phyloP scores from a whole-genome alignment of 2,888 invertebrate genomes.

The Epinotia bilunana region DNA sequence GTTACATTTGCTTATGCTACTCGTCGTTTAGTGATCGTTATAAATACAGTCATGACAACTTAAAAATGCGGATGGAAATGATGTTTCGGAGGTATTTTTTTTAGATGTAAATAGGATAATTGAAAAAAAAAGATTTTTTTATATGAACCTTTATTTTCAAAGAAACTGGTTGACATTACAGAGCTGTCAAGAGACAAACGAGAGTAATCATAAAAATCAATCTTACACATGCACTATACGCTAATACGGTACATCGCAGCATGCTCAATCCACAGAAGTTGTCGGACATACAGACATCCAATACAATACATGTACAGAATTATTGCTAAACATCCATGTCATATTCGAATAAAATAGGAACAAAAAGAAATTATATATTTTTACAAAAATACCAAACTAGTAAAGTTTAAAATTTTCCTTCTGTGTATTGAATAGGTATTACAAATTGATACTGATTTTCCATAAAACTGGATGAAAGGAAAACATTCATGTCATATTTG shows the following conservation, averaged over 20 bases:
- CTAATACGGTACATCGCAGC: slow-evolving; percentile 35
- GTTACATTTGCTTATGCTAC: too few relatives aligned
- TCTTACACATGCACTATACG: slow-evolving; percentile 51
- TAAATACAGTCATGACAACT: too few relatives aligned
- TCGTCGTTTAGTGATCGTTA: too few relatives aligned
- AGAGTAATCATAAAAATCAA: slow-evolving; percentile 55
- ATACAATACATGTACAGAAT: slow-evolving; percentile 25
- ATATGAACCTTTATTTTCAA: slow-evolving; percentile 73
- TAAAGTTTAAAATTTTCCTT: background rate
- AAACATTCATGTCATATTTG: slow-evolving; percentile 39
- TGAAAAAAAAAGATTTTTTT: slow-evolving; percentile 50
- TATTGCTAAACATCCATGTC: slow-evolving; percentile 42
- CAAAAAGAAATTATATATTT: slow-evolving; percentile 20
- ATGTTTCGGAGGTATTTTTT: too few relatives aligned
- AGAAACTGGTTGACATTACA: slow-evolving; percentile 72
- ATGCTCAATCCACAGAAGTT: slow-evolving; percentile 41
- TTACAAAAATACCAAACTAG: background rate
- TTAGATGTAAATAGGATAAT: background rate
- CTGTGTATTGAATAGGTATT: slow-evolving; percentile 1
- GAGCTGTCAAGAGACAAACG: slow-evolving; percentile 63
- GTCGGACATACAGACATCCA: slow-evolving; percentile 20
- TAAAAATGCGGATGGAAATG: too few relatives aligned
- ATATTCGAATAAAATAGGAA: slow-evolving; percentile 33
- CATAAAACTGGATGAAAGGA: slow-evolving; percentile 20
- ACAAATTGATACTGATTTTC: slow-evolving; percentile 8